Percentiles rank a stretch among this genome's conserved stretches.
These are phyloP conservation scores for Morbakka virulenta DNA, from an alignment of 30 jellyfish, hydroid and myxozoan genomes.

Conservation along the genomic window DNA sequence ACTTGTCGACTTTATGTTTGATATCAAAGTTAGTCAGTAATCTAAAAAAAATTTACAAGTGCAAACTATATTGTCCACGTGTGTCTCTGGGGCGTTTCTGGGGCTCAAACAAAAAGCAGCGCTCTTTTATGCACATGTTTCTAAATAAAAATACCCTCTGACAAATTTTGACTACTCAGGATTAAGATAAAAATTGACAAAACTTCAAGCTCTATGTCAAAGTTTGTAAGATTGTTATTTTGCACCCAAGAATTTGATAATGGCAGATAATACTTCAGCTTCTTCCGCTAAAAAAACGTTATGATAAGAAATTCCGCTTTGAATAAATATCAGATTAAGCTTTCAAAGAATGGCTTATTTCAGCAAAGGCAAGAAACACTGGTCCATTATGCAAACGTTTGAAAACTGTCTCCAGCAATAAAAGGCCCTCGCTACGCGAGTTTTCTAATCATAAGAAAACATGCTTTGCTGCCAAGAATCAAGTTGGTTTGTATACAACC, in stretches of 20 bases:
- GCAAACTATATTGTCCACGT: no score
- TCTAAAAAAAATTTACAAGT: no score
- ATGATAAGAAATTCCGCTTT: conserved; percentile 15
- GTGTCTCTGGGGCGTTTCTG: no score
- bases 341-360: conserved; percentile 37
- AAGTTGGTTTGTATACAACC: not conserved
- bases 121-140: no score
- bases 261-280: not conserved
- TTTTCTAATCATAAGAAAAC: conserved; percentile 5
- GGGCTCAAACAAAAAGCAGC: no score
- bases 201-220: not conserved
- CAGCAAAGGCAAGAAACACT: conserved; percentile 25
- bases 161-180: no score
- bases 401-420: conserved; percentile 17
- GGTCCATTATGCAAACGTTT: conserved; percentile 25
- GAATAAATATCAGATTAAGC: conserved; percentile 33
- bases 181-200: no score
- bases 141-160: no score
- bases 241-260: not conserved
- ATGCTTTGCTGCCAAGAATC: not conserved
- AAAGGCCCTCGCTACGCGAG: conserved; percentile 25
- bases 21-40: no score
- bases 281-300: not conserved
- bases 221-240: not conserved
- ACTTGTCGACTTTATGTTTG: no score